phyloP scores from a whole-genome alignment of 2,888 invertebrate genomes.

The Callosobruchus maculatus region DNA sequence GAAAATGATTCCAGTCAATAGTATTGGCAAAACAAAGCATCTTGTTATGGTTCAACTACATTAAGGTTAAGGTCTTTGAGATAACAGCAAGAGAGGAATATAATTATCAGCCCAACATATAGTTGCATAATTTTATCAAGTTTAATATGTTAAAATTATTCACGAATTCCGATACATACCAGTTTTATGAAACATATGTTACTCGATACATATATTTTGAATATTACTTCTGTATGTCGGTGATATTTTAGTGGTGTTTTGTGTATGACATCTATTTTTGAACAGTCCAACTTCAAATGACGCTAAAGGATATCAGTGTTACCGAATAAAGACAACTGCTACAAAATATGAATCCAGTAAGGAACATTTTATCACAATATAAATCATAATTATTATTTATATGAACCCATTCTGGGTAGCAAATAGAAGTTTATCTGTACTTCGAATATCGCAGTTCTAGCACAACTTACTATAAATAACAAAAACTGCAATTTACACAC shows the following conservation, averaged over 20 bases:
- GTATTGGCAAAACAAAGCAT: not conserved
- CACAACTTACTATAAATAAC: too few relatives aligned
- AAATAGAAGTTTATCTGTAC: too few relatives aligned
- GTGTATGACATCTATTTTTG: not conserved
- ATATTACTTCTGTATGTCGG: not conserved
- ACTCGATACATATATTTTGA: not conserved
- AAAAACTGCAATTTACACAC: too few relatives aligned
- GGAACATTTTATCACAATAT: not conserved
- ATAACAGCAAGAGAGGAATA: not conserved
- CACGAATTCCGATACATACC: not conserved
- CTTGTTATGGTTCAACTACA: not conserved
- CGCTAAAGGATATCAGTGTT: not conserved
- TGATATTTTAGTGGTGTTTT: not conserved
- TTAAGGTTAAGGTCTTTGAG: not conserved
- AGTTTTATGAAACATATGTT: not conserved
- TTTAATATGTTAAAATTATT: not conserved
- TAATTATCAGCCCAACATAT: not conserved
- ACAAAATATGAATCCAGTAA: not conserved
- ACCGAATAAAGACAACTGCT: not conserved
- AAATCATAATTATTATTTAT: too few relatives aligned
- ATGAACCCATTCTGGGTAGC: too few relatives aligned
- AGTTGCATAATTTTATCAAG: not conserved
- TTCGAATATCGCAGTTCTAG: too few relatives aligned
- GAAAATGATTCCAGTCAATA: not conserved
- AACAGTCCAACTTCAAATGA: not conserved